phyloP scores from a whole-genome alignment of 35 echinoderm and acorn worm genomes.

The Stichopus chloronotus region DNA sequence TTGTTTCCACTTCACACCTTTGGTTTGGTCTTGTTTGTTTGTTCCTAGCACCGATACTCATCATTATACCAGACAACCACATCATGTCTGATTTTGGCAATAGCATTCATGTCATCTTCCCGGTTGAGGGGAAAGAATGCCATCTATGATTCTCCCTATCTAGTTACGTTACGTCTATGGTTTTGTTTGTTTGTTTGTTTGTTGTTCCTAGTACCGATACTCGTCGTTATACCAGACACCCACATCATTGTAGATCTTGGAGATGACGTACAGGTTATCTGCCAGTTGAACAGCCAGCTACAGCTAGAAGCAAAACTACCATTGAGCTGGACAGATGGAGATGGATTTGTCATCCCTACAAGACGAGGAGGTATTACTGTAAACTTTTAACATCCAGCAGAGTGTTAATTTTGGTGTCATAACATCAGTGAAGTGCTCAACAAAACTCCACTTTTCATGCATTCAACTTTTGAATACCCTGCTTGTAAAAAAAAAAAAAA shows the following conservation, averaged over 20 bases:
- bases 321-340: neutral
- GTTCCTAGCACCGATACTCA: neutral
- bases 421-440: too few species aligned
- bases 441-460: too few species aligned
- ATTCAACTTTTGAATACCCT: too few species aligned
- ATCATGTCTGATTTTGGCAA: neutral
- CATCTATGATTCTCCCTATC: neutral
- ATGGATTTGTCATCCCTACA: neutral
- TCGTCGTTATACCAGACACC: neutral
- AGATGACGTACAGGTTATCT: neutral
- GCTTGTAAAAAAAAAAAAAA: too few species aligned
- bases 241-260: conserved; percentile 12
- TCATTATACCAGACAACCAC: neutral
- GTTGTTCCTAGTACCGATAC: neutral
- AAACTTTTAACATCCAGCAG: neutral
- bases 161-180: neutral
- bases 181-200: neutral
- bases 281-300: neutral
- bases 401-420: neutral
- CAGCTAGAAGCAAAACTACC: neutral
- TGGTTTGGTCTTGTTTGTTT: neutral
- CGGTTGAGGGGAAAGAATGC: neutral
- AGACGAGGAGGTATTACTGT: neutral
- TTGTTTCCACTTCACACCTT: neutral
- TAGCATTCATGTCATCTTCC: neutral